Percentiles rank a stretch among this genome's conserved stretches.
phyloP scores from a whole-genome alignment of 2,797 vertebrate genomes.

The Falco naumanni region DNA sequence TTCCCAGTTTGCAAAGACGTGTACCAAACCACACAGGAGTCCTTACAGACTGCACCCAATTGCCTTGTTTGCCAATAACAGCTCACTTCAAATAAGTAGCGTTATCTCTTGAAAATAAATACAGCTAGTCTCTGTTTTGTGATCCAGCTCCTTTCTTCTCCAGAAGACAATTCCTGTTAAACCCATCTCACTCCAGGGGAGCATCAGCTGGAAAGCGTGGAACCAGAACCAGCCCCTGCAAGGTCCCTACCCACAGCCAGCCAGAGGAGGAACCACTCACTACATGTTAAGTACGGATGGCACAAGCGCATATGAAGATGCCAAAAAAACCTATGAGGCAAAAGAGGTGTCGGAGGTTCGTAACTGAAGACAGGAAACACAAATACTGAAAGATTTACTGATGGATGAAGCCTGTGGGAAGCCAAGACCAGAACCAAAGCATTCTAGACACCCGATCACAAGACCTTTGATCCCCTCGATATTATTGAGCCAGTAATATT shows the following conservation, averaged over 20 bases:
- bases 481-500: not conserved
- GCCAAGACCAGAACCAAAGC: not conserved
- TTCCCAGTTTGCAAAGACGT: not conserved
- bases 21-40: not conserved
- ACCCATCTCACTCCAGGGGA: not conserved
- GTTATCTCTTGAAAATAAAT: not conserved
- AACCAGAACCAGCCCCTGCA: not conserved
- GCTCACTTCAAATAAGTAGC: not conserved
- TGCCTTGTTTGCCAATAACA: not conserved
- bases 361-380: not conserved
- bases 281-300: rapidly evolving
- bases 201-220: not conserved
- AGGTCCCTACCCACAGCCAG: not conserved
- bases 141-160: not conserved
- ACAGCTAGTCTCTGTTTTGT: not conserved
- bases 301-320: not conserved
- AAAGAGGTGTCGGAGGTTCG: not conserved
- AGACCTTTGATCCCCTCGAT: not conserved
- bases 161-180: not conserved
- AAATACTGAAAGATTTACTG: not conserved
- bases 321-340: not conserved
- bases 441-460: not conserved
- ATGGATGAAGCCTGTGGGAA: not conserved
- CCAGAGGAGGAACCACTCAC: not conserved
- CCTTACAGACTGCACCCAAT: no score